phyloP scores from a whole-genome alignment of 2,888 invertebrate genomes.

The Synanthedon vespiformis region DNA sequence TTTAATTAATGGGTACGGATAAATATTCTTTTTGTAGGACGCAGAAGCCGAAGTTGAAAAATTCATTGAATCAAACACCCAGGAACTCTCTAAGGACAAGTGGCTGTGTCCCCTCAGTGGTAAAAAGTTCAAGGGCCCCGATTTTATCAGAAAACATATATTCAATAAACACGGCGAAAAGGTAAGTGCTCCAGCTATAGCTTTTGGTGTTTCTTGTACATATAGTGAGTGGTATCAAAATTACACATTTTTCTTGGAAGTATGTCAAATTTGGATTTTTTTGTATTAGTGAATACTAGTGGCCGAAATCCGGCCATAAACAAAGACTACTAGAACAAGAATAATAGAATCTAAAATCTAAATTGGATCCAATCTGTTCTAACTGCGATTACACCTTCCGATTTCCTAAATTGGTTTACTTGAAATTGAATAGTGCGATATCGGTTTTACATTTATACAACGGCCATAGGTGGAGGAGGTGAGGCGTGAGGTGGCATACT shows the following conservation, averaged over 20 bases:
- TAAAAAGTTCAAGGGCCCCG: conserved; percentile 98
- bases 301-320: too few relatives aligned
- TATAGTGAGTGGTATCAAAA: neutral
- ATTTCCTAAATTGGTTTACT: too few relatives aligned
- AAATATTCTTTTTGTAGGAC: conserved; percentile 52
- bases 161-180: conserved; percentile 98
- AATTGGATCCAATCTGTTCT: too few relatives aligned
- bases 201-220: conserved; percentile 2
- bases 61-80: conserved; percentile 95
- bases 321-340: too few relatives aligned
- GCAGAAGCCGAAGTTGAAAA: conserved; percentile 86
- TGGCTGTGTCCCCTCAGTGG: conserved; percentile 99
- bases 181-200: conserved; percentile 30
- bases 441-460: too few relatives aligned
- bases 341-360: too few relatives aligned
- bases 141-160: conserved; percentile 98
- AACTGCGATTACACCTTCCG: too few relatives aligned
- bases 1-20: conserved; percentile 39
- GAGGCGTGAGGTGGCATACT: conserved; percentile 95
- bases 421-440: too few relatives aligned
- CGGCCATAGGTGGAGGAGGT: conserved; percentile 84
- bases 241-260: too few relatives aligned
- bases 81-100: conserved; percentile 97
- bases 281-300: too few relatives aligned
- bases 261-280: too few relatives aligned